Conservation (phyloP, 64 coral and sea anemone species). For the Actinia equina region DNA sequence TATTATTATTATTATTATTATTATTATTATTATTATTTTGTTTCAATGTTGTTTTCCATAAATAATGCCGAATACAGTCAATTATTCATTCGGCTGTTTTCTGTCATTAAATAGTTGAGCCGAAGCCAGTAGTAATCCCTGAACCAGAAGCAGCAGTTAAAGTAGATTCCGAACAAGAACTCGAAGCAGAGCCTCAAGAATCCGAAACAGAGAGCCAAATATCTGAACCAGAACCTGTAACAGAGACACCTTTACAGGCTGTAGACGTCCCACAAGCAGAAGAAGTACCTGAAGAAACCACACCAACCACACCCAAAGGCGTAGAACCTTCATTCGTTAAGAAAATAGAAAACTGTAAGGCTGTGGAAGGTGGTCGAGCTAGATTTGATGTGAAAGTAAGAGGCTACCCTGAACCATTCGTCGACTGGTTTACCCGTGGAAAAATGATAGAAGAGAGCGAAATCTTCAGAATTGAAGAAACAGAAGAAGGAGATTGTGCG, state of each 20-base stretch:
- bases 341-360: conserved; percentile 3
- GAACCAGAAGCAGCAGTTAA: neutral
- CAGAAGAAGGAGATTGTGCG: conserved; percentile 38
- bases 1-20: too few species aligned
- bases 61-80: neutral
- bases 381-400: conserved; percentile 54
- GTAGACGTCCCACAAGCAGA: neutral
- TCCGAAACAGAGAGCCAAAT: neutral
- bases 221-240: conserved; percentile 8
- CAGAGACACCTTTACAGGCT: neutral
- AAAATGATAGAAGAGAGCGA: conserved; percentile 38
- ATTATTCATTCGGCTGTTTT: neutral
- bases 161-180: conserved; percentile 1
- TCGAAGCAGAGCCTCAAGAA: neutral
- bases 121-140: neutral
- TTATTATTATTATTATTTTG: too few species aligned
- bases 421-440: conserved; percentile 36
- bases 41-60: neutral
- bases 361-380: conserved; percentile 16
- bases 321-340: conserved; percentile 6
- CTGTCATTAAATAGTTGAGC: neutral
- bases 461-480: conserved; percentile 41
- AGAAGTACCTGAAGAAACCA: neutral
- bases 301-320: neutral
- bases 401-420: conserved; percentile 41